phyloP scores from a whole-genome alignment of 1,140 invertebrate species.

The Drosophila mauritiana region DNA sequence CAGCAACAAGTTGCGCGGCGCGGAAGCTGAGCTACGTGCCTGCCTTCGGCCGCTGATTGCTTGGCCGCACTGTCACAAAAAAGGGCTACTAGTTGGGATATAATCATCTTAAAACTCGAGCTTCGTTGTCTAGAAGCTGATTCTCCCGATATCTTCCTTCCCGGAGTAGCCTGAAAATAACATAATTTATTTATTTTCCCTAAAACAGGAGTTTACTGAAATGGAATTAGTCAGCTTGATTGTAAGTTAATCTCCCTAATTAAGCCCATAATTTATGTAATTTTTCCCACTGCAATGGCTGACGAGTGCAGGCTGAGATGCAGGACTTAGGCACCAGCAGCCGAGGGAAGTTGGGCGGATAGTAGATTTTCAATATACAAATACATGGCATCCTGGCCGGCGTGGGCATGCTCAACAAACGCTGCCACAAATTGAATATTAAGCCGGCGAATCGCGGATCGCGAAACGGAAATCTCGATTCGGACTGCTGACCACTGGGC shows the following conservation, averaged over 20 bases:
- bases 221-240: background rate
- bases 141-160: too few species aligned
- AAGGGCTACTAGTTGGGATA: background rate
- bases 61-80: constrained; percentile 28
- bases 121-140: too few species aligned
- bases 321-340: constrained; percentile 17
- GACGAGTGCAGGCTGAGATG: constrained; percentile 5
- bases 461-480: constrained; percentile 7
- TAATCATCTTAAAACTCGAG: background rate
- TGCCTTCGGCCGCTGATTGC: constrained; percentile 51
- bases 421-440: constrained; percentile 79
- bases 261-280: background rate
- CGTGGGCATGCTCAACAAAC: constrained; percentile 59
- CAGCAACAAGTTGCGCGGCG: constrained; percentile 70
- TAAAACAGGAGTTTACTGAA: background rate
- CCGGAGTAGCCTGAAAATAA: too few species aligned
- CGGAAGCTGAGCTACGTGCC: constrained; percentile 72
- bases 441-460: constrained; percentile 42
- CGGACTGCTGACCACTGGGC: constrained; percentile 29
- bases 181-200: too few species aligned
- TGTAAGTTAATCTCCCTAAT: background rate
- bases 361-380: constrained; percentile 74
- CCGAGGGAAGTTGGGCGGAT: constrained; percentile 3
- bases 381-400: constrained; percentile 52
- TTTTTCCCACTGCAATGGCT: constrained; percentile 20